Evolutionary conservation across 2,797 vertebrate species (phyloP).

Genomic region (Coregonus sp.): DNA sequence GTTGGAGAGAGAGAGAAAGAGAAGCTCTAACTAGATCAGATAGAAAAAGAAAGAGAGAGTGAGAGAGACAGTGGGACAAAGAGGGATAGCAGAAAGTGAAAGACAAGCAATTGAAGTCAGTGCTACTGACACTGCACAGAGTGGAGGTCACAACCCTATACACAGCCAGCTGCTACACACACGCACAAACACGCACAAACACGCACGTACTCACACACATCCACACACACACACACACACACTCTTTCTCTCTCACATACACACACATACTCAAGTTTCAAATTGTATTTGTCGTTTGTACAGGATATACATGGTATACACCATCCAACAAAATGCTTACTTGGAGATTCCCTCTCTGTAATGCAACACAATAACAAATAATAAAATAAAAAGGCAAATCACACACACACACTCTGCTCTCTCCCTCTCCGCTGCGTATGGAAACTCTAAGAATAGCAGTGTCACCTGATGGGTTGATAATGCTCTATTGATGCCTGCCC

Average conservation of each 20-base stretch:
- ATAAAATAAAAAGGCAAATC: too few relatives aligned
- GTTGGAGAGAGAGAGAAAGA: too few relatives aligned
- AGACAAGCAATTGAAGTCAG: neutral
- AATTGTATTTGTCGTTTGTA: too few relatives aligned
- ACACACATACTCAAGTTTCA: too few relatives aligned
- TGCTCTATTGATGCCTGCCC: slow-evolving; percentile 65
- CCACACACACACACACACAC: too few relatives aligned
- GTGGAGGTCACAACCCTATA: neutral
- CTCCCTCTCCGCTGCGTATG: slow-evolving; percentile 47
- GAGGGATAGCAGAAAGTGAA: neutral
- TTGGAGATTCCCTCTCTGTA: too few relatives aligned
- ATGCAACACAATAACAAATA: too few relatives aligned
- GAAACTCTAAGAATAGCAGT: slow-evolving; percentile 76
- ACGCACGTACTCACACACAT: neutral
- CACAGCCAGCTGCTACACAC: neutral
- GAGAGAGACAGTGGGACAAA: neutral
- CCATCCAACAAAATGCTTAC: too few relatives aligned
- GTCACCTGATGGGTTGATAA: slow-evolving; percentile 75
- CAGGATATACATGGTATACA: neutral
- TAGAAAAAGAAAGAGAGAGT: slow-evolving; percentile 14
- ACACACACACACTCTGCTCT: neutral
- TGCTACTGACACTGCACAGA: neutral
- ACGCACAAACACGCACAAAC: neutral
- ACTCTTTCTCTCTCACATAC: too few relatives aligned
- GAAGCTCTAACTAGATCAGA: too few relatives aligned